phyloP scores from a whole-genome alignment of 2,888 invertebrate species.

The Psylliodes chrysocephalus region DNA sequence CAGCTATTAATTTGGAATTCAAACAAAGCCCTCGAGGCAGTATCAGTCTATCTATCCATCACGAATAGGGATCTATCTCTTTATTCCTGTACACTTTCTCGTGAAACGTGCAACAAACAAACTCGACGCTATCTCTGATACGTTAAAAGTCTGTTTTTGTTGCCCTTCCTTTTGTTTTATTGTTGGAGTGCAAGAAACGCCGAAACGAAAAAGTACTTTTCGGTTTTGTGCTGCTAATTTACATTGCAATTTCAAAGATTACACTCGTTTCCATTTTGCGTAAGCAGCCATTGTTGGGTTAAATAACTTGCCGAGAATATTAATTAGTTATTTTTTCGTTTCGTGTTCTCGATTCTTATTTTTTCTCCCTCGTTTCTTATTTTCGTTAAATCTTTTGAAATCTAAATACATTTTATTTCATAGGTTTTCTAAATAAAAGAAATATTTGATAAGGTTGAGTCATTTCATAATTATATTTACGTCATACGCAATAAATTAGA shows the following conservation, averaged over 20 bases:
- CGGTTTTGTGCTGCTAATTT: conserved; percentile 37
- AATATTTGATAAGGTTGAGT: too few species aligned
- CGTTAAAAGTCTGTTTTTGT: conserved; percentile 28
- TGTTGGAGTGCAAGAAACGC: conserved; percentile 9
- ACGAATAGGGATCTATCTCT: background rate
- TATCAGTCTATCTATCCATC: background rate
- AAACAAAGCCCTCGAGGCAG: conserved; percentile 7
- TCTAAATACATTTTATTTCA: too few species aligned
- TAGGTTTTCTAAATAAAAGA: too few species aligned
- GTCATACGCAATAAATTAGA: too few species aligned
- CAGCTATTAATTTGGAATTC: background rate
- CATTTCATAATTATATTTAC: too few species aligned
- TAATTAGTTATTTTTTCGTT: conserved; percentile 10
- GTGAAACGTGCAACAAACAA: conserved; percentile 26
- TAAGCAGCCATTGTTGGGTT: conserved; percentile 25
- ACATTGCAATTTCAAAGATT: conserved; percentile 39
- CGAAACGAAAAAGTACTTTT: conserved; percentile 27
- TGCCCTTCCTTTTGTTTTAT: conserved; percentile 24
- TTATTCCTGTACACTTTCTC: conserved; percentile 12
- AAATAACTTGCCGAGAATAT: conserved; percentile 24
- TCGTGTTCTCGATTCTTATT: background rate
- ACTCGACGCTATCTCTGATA: conserved; percentile 21
- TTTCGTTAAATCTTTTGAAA: too few species aligned
- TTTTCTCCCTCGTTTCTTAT: too few species aligned
- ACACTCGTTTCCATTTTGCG: conserved; percentile 30